These are phyloP conservation scores for Scaptomyza caliginosa DNA, from an alignment of 2,888 invertebrate genomes.

Conservation along the genomic window DNA sequence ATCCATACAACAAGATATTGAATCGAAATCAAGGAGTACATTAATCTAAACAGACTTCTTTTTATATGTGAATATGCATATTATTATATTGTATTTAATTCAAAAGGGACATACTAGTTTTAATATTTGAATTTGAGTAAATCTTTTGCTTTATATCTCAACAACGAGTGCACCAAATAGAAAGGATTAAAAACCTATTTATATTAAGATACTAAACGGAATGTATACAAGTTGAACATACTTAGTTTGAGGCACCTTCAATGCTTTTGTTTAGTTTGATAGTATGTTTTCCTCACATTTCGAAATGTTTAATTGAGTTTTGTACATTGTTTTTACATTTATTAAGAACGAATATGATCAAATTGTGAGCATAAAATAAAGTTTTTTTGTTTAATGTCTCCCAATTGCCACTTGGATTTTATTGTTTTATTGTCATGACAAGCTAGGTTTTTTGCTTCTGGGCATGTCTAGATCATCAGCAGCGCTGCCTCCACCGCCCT, in stretches of 20 bases:
- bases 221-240: too few species aligned
- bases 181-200: too few species aligned
- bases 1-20: background rate
- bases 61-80: background rate
- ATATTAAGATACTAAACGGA: too few species aligned
- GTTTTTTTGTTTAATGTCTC: conserved; percentile 29
- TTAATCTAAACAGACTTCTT: conserved; percentile 6
- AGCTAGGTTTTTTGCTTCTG: conserved; percentile 55
- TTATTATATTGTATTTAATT: background rate
- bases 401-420: background rate
- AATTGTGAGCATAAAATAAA: conserved; percentile 38
- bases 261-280: background rate
- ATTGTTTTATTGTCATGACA: conserved; percentile 31
- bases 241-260: too few species aligned
- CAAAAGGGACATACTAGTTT: too few species aligned
- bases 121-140: too few species aligned
- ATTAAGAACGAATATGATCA: conserved; percentile 14
- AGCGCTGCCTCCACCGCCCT: conserved; percentile 57
- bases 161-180: too few species aligned
- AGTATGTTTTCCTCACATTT: conserved; percentile 2
- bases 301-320: background rate
- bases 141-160: too few species aligned
- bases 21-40: background rate
- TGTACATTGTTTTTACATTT: conserved; percentile 14
- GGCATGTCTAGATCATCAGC: conserved; percentile 48